phyloP scores from a whole-genome alignment of 2,113 vertebrate species.

The Melanocharis versteri region DNA sequence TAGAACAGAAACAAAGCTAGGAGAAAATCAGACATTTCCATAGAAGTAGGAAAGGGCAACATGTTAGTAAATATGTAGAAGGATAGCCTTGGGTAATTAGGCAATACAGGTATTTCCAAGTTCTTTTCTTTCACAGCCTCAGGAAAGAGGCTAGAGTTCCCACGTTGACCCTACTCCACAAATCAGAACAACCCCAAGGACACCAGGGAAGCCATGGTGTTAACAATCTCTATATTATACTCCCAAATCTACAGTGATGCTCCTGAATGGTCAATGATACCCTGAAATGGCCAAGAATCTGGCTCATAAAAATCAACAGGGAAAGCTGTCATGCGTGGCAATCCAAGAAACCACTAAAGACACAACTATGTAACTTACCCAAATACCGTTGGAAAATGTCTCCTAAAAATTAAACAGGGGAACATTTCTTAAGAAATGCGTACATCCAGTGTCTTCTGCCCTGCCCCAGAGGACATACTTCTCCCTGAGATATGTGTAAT shows the following conservation, averaged over 20 bases:
- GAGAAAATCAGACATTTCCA: not conserved
- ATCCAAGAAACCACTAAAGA: not conserved
- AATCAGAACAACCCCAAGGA: not conserved
- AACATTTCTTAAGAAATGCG: not conserved
- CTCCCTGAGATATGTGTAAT: not conserved
- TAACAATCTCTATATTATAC: not conserved
- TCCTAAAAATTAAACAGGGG: not conserved
- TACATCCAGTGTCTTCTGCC: not conserved
- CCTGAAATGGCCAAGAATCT: not conserved
- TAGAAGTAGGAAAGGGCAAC: not conserved
- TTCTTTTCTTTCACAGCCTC: not conserved
- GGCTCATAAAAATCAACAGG: not conserved
- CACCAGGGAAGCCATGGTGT: not conserved
- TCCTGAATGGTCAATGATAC: not conserved
- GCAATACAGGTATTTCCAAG: not conserved
- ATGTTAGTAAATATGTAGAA: not conserved
- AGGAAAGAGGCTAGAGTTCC: not conserved
- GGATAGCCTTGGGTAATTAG: not conserved
- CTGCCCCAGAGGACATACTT: not conserved
- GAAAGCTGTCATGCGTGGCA: not conserved
- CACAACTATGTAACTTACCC: not conserved
- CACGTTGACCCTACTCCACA: not conserved
- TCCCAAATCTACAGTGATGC: not conserved
- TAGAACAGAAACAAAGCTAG: not conserved
- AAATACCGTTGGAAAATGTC: not conserved